Evolutionary conservation across 1,140 invertebrate species (phyloP).

Genomic region (Pseudomyrmex pallidus): DNA sequence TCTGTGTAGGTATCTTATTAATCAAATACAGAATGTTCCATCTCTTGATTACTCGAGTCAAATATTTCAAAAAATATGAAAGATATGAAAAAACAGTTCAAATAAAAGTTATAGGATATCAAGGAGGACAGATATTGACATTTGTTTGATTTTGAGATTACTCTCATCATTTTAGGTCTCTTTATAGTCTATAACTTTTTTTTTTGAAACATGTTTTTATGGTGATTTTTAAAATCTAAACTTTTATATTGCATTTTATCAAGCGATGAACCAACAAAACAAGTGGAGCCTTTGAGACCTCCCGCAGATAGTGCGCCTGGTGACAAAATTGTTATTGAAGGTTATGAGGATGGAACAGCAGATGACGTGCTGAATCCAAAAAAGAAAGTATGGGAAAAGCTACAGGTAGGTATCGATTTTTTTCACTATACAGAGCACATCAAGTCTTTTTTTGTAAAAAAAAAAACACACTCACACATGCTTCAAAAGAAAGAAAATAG

Average conservation of each 20-base stretch:
- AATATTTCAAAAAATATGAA: no score
- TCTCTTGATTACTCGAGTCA: no score
- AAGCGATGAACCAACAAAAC: constrained; percentile 89
- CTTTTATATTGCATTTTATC: constrained; percentile 43
- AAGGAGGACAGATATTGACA: no score
- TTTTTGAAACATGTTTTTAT: neutral
- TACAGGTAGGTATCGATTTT: constrained; percentile 86
- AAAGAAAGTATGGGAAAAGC: constrained; percentile 98
- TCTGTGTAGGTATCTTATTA: constrained; percentile 87
- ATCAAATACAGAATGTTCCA: neutral
- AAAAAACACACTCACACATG: neutral
- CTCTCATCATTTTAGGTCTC: no score
- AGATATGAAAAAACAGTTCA: no score
- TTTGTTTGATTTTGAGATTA: no score
- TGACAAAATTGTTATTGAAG: constrained; percentile 93
- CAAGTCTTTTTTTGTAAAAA: no score
- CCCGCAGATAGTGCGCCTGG: constrained; percentile 91
- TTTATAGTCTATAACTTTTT: no score
- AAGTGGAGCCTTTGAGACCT: constrained; percentile 94
- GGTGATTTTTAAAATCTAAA: neutral
- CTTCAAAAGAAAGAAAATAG: constrained; percentile 11
- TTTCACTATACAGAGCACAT: no score
- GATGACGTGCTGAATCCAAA: constrained; percentile 97
- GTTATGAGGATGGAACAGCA: constrained; percentile 91
- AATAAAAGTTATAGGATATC: no score